Base-by-base conservation (phyloP, 2,113 vertebrate genomes). In the Cephalopholis sonnerati region DNA sequence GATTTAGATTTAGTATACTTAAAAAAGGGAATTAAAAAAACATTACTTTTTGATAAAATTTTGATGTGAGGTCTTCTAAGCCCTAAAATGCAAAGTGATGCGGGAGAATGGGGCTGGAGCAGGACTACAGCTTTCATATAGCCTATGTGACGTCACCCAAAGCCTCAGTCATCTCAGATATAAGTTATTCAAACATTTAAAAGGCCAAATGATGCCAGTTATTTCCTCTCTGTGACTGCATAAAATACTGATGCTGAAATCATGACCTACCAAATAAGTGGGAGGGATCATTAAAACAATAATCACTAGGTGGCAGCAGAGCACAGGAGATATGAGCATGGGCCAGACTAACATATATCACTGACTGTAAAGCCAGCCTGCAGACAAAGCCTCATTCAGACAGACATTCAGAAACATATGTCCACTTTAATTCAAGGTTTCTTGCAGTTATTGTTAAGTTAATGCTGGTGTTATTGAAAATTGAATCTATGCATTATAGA, bases 231-330 rank as follows among this genome's bases (percentile, higher is more conserved):
- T 72, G 41, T 46, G 2, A n/a, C 2, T 29, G 32, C 53, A 63
- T 17, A 55, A 51, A 59, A 81, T 20, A 17, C 58, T 59, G 2
- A 63, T 29, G 16, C 3, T 46, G 2, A 71, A 41, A n/a, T 48
- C 48, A 29, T 13, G 51, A 17, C 10, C 11, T 20, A 2, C 8
- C 7, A 74, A 64, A 50, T 11, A 55, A 50, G 41, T 69, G 44
- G 32, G 29, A 20, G 25, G 39, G 48, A n/a, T 15, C 4, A 73
- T 44, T 77, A 5, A 27, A 55, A n/a, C 3, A 58, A 20, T 2
- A 25, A 48, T 18, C 91, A 75, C 50, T 24, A 90, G 92, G 32
- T 79, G 92, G 90, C 84, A 81, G 74, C 82, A 91, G 61, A 83
- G 69, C 22, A 50, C 62, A 50, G 36, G 4, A n/a, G 51, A 76